Evolutionary conservation across 1,140 invertebrate species (phyloP), one percentile per base, ranked within the genome.

Genomic region (Philopotamus ludificatus): DNA sequence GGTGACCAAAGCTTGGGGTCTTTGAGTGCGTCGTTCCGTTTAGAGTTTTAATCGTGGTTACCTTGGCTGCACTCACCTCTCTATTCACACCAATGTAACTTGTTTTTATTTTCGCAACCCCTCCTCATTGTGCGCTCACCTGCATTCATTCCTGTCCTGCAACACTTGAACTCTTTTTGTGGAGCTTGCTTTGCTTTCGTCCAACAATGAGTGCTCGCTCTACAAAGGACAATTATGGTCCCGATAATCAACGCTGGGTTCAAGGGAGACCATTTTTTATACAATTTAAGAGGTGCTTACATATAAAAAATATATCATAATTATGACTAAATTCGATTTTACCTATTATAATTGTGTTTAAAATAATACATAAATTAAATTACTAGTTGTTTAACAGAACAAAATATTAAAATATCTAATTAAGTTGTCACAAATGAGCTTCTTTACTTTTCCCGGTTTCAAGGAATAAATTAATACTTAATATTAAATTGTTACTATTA

Each of bases 141-240:
- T 55, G 28, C 15, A 42, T 41, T 41, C 21, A 21, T 21, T 55
- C 57, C 64, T 16, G 23, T 26, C 26, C 22, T 58, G 16, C n/a
- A 57, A 42, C 59, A 67, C 65, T 67, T 67, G 65, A 67, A 67
- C 65, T 62, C 22, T 42, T 61, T 62, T 67, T 62, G 26, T 62
- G 21, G 41, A 45, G 26, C 22, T 47, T 16, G 49, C 25, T 23
- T 18, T 28, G 23, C 55, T 23, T 34, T 45, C 12, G 4, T 7
- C 18, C 44, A 12, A 34, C 28, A 47, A 47, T 47, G 44, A 47
- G 18, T 7, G 18, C 8, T 16, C 18, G 44, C 44, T 20, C 4
- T 16, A 65, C 45, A 65, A 65, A 59, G 63, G 45, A 65, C 44
- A 65, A 59, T 65, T 65, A 65, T 60, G 45, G 44, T 25, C 16